Conservation (phyloP, 2,797 vertebrate species). For the Gymnothorax javanicus region DNA sequence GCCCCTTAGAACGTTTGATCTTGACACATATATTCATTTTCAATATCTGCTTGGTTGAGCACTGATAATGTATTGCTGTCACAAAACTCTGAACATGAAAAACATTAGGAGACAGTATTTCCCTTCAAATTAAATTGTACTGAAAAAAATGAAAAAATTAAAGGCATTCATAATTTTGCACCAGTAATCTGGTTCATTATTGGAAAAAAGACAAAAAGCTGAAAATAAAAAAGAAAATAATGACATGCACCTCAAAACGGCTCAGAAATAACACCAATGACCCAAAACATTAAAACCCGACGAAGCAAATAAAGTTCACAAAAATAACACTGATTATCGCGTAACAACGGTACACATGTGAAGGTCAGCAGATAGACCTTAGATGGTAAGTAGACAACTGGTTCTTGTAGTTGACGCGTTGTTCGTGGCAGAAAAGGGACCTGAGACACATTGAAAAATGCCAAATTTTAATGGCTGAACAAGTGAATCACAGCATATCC, state of each 20-base stretch:
- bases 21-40: constrained; percentile 39
- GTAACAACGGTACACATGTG: too few relatives aligned
- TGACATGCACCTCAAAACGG: neutral
- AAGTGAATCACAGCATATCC: too few relatives aligned
- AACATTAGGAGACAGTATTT: constrained; percentile 18
- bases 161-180: constrained; percentile 1
- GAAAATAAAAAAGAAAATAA: neutral
- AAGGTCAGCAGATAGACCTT: too few relatives aligned
- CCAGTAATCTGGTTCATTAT: neutral
- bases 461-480: too few relatives aligned
- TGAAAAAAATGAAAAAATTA: neutral
- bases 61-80: constrained; percentile 18
- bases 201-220: neutral
- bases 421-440: too few relatives aligned
- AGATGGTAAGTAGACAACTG: too few relatives aligned
- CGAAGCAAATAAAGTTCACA: too few relatives aligned
- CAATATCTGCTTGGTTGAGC: constrained; percentile 28
- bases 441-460: too few relatives aligned
- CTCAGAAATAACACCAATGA: too few relatives aligned
- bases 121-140: constrained; percentile 28
- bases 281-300: too few relatives aligned
- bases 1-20: constrained; percentile 32
- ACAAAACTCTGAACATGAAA: constrained; percentile 21
- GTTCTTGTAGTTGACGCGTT: too few relatives aligned
- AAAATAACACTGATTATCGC: too few relatives aligned